A percentile compares a stretch with the other conserved stretches of the same genome.
Conservation (phyloP, 2,113 vertebrate genomes). For the Sinocyclocheilus grahami region DNA sequence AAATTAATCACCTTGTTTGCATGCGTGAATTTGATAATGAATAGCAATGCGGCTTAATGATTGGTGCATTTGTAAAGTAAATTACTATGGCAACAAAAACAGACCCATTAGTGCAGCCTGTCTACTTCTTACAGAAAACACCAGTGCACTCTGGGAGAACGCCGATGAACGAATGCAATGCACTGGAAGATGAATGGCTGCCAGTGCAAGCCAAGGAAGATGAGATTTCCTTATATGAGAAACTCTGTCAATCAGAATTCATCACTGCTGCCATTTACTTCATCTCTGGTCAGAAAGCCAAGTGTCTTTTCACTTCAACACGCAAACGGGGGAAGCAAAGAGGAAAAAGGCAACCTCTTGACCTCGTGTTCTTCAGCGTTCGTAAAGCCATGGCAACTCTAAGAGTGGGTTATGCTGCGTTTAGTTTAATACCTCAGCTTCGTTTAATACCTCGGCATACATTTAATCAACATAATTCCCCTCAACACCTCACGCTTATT, state of each 20-base stretch:
- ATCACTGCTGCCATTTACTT: neutral
- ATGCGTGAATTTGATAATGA: conserved; percentile 59
- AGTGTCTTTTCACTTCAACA: neutral
- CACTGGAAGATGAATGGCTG: conserved; percentile 56
- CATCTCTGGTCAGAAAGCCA: conserved; percentile 19
- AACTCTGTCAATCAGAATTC: conserved; percentile 37
- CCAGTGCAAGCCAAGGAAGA: conserved; percentile 34
- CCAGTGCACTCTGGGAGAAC: conserved; percentile 65
- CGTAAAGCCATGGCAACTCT: neutral
- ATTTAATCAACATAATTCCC: conserved; percentile 22
- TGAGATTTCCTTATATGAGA: conserved; percentile 43
- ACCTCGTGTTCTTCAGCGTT: conserved; percentile 1
- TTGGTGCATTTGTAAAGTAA: conserved; percentile 63
- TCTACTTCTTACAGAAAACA: conserved; percentile 67
- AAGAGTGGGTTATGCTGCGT: neutral
- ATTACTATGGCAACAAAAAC: conserved; percentile 68
- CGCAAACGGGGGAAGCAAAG: neutral
- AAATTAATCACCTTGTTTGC: conserved; percentile 38
- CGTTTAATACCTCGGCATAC: neutral
- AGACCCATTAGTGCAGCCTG: conserved; percentile 73
- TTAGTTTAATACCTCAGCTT: conserved; percentile 17
- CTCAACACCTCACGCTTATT: conserved; percentile 11
- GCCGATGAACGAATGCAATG: conserved; percentile 60
- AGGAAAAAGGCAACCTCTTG: neutral
- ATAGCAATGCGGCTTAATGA: conserved; percentile 67